Evolutionary conservation across 2,113 vertebrate species (phyloP).

Genomic region (Oreochromis spilurus): DNA sequence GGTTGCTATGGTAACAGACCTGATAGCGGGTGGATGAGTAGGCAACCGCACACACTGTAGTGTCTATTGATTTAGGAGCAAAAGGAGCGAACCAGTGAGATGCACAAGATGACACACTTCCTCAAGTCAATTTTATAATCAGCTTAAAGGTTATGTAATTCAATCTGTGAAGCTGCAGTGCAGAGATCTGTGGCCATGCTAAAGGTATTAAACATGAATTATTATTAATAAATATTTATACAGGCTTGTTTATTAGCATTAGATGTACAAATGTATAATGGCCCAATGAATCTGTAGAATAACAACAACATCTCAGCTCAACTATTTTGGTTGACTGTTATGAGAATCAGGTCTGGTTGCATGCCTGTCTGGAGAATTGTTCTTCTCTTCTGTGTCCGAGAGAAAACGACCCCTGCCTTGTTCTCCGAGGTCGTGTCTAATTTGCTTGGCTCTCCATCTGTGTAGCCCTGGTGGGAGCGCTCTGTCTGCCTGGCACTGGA

Average conservation of each 20-base stretch:
- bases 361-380: not conserved
- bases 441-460: slow-evolving; percentile 36
- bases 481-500: slow-evolving; percentile 15
- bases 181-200: not conserved
- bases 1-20: slow-evolving; percentile 78
- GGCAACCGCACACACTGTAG: slow-evolving; percentile 9
- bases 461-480: slow-evolving; percentile 4
- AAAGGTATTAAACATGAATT: not conserved
- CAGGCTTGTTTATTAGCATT: not conserved
- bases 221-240: not conserved
- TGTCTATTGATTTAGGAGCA: slow-evolving; percentile 37
- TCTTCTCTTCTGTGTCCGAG: not conserved
- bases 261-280: not conserved
- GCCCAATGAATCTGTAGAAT: not conserved
- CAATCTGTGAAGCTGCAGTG: not conserved
- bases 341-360: not conserved
- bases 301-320: not conserved
- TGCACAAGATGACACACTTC: slow-evolving; percentile 27
- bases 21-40: slow-evolving; percentile 10
- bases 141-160: slow-evolving; percentile 4
- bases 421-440: slow-evolving; percentile 1
- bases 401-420: slow-evolving; percentile 1
- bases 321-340: not conserved
- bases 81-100: slow-evolving; percentile 4
- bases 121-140: slow-evolving; percentile 27